Evolutionary conservation across 1,140 invertebrate species (phyloP), one percentile per base, ranked within the genome.

Genomic region (Zaprionus inermis): DNA sequence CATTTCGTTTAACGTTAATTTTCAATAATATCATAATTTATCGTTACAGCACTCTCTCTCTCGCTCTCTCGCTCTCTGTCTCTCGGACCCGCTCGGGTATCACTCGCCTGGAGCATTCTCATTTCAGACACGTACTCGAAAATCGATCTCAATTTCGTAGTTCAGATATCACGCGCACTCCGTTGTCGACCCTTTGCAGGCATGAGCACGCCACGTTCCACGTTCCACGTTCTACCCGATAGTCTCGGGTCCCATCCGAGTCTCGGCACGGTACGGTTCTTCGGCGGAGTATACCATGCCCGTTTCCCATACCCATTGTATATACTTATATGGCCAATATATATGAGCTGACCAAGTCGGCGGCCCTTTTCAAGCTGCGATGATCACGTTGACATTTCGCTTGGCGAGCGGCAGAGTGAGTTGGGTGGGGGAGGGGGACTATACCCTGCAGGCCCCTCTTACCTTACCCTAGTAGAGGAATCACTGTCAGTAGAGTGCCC

Each of bases 121-220:
- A 88, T 70, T 78, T 58, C 72, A 71, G 68, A 57, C 84, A 88
- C 84, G 84, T 88, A 80, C 49, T 28, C 57, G 44, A 69, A 82
- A 88, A 88, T 88, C 84, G 84, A 88, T 88, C 84, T 88, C 84
- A 88, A 88, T 88, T 88, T 88, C 84, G 84, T 88, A 88, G 84
- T 88, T 88, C 84, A 88, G 84, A 88, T 88, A 88, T 88, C 84
- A 88, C 83, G 83, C 83, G 79, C 79, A 71, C 72, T 68, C 51
- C 34, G 46, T 49, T 4, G 11, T 30, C 44, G 44, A 64, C 55
- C 63, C 57, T 38, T 24, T 24, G 14, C 5, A 36, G 41, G 49
- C 60, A 51, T 75, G 56, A 55, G 56, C 73, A 56, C 54, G 84
- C 76, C 83, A 89, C 83, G 76, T 83, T 80, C 79, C 76, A 63